Evolutionary conservation across 2,797 vertebrate genomes (phyloP), one percentile per base, ranked within the genome.

Genomic region (Lutjanus campechanus): DNA sequence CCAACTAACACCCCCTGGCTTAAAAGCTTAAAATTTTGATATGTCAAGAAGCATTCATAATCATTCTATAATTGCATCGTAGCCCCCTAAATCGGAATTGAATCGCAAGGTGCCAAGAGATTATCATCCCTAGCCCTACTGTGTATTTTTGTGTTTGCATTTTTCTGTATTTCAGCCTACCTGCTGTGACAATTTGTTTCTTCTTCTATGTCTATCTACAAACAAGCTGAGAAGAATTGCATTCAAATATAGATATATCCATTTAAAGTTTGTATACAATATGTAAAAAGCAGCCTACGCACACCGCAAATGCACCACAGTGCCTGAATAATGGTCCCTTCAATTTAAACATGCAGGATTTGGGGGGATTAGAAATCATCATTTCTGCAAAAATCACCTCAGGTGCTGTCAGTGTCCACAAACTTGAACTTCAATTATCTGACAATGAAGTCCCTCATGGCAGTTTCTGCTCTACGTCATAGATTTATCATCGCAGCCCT

Each of bases 371-470:
- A 25, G 19, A 73, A 66, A 65, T 68, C 19, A 62, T 16, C 1
- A 56, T 73, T 65, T 73, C 44, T 36, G 63, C 19, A 41, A 76
- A 36, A 72, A 70, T 25, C 47, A 46, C 22, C 36, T 20, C 36
- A 64, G 74, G 60, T 83, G 68, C 58, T 64, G 46, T 76, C 54
- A 56, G 51, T 13, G 49, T 77, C 61, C 55, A 58, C 64, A 55
- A 55, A 77, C 12, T 47, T 60, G 22, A 62, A 70, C 64, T 81
- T 65, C 25, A 73, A 60, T 78, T 77, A 83, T 76, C 7, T 63
- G 15, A 25, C 49, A 69, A 29, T 20, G 9, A 54, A 51, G 17
- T 59, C 46, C 54, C 65, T 80, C 20, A 36, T n/a, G 22, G 59
- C 76, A 19, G 13, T 61, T 58, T 54, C 46, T 67, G 44, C 70